Percentiles rank a stretch among this genome's conserved stretches.
Evolutionary conservation across 2,113 vertebrate species (phyloP).

Genomic region (Ammospiza caudacuta): DNA sequence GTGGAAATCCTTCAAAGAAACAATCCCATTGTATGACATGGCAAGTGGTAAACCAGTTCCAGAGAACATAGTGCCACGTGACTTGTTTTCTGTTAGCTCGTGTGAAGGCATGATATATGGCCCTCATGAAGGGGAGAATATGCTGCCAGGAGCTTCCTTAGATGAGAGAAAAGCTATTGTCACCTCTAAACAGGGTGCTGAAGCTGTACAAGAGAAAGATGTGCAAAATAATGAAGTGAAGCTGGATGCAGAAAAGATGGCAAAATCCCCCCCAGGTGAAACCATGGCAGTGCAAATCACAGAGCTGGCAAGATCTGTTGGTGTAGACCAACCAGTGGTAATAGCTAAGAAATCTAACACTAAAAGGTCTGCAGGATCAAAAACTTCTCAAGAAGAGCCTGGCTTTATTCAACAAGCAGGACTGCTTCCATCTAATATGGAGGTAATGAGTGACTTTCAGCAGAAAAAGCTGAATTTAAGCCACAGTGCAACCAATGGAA

Average conservation of each 20-base stretch:
- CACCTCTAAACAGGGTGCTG: background rate
- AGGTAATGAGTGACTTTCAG: conserved; percentile 36
- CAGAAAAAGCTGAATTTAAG: conserved; percentile 49
- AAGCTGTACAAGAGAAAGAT: conserved; percentile 41
- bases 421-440: conserved; percentile 29
- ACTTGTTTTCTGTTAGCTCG: conserved; percentile 46
- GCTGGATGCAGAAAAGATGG: conserved; percentile 29
- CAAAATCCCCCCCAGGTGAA: background rate
- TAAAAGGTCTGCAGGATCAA: conserved; percentile 25
- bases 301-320: background rate
- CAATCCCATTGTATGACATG: conserved; percentile 55
- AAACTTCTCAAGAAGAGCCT: conserved; percentile 17
- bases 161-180: conserved; percentile 46
- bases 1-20: conserved; percentile 73
- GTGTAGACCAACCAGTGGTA: background rate
- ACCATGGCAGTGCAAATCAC: conserved; percentile 10
- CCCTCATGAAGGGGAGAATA: conserved; percentile 12
- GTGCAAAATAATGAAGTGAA: conserved; percentile 2
- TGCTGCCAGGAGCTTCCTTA: conserved; percentile 15
- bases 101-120: conserved; percentile 58
- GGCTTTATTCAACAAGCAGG: conserved; percentile 33
- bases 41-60: conserved; percentile 42
- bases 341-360: conserved; percentile 39
- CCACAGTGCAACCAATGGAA: background rate
- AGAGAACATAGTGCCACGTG: conserved; percentile 25